Evolutionary conservation across 2,113 vertebrate genomes (phyloP), one percentile per base, ranked within the genome.

Genomic region (Xiphorhynchus elegans): DNA sequence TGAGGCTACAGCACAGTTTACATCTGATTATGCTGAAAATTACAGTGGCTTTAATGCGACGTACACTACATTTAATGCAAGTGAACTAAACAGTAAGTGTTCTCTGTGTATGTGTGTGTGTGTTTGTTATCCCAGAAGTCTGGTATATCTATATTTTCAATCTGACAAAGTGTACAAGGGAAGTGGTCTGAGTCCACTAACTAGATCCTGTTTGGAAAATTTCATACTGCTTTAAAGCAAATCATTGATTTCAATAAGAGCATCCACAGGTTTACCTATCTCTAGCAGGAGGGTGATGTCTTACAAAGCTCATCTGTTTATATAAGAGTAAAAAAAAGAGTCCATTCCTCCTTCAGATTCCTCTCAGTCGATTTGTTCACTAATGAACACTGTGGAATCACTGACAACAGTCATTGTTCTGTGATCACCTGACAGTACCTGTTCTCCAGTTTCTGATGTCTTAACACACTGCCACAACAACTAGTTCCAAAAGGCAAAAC

Each of bases 1-100:
- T 94, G 96, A 98, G 93, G 98, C 98, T 60, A 99, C 99, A 7
- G 97, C 94, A 19, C 97, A 97, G 52, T 99, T 99, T 96, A 13
- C 25, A 11, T 96, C 98, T 0, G 90, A 98, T 89, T 97, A 97
- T n/a, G 24, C 92, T 69, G 97, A 95, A 93, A 98, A 93, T 67
- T 91, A 97, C 33, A 94, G 58, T 23, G 99, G 99, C 3, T 99
- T 99, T 97, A 98, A 87, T 2, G 98, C 98, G 83, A 98, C 95
- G 0, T 99, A 99, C 78, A 97, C 72, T 5, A 78, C 97, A 33
- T 97, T 98, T 92, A 93, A 98, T 95, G 93, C 90, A 25, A 98
- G 64, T n/a, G 70, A 49, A 14, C 90, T 99, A 60, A 98, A 95
- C 33, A 97, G 99, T 99, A 98, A 97, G 98, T 98, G 66, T 39